phyloP scores from a whole-genome alignment of 2,113 vertebrate genomes.

The Clarias batrachus region DNA sequence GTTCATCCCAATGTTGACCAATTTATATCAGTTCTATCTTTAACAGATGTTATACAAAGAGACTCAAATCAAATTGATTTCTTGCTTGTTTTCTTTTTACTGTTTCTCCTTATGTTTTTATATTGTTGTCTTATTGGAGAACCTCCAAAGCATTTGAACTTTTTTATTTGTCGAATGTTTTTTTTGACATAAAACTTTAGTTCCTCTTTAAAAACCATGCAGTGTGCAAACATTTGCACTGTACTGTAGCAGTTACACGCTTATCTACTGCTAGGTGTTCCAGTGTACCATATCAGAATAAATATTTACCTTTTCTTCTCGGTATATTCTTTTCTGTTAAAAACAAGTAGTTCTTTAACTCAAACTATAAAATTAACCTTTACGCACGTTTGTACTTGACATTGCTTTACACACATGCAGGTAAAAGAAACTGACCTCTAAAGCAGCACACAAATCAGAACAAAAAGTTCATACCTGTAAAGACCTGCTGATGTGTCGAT shows the following conservation, averaged over 20 bases:
- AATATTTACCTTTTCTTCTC: neutral
- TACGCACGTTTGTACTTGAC: neutral
- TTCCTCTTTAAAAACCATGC: neutral
- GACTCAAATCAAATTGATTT: neutral
- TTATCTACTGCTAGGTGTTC: neutral
- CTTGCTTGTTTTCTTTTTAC: neutral
- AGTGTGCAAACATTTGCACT: neutral
- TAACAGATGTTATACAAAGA: neutral
- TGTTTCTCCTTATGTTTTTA: neutral
- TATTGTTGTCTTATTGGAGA: neutral
- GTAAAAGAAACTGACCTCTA: neutral
- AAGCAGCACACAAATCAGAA: neutral
- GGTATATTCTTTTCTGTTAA: neutral
- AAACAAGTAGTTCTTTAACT: neutral
- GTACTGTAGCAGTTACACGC: neutral
- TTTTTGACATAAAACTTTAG: neutral
- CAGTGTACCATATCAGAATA: neutral
- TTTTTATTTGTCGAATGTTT: neutral
- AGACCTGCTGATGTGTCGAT: neutral
- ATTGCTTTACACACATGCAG: neutral
- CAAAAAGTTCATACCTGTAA: slow-evolving; percentile 23
- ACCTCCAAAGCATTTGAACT: neutral
- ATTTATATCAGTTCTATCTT: neutral
- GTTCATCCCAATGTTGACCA: neutral
- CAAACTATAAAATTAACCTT: neutral